Conservation (phyloP, 2,888 invertebrate genomes). For the Chouioia cunea region DNA sequence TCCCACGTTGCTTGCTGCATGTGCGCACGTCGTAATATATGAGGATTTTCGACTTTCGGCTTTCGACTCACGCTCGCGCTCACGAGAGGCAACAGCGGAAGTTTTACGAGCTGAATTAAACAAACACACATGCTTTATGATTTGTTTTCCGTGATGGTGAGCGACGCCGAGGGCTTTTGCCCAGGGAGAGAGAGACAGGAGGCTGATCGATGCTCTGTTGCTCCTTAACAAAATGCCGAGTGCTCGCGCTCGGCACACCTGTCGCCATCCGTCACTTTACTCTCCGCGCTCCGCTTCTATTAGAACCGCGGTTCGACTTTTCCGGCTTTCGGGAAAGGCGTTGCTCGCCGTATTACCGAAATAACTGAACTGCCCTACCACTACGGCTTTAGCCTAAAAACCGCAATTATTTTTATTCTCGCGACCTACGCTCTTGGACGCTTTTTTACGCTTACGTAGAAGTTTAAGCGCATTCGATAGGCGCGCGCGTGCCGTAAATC, state of each 20-base stretch:
- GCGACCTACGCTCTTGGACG: not conserved
- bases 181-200: not conserved
- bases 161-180: conserved; percentile 37
- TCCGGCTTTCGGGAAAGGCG: conserved; percentile 24
- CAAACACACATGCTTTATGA: conserved; percentile 58
- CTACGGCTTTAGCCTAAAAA: conserved; percentile 19
- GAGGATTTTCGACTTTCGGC: conserved; percentile 47
- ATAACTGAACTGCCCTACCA: conserved; percentile 21
- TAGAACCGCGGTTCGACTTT: conserved; percentile 11
- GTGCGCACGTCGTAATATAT: too few species aligned
- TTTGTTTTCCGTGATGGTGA: conserved; percentile 57
- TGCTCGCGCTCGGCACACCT: conserved; percentile 5
- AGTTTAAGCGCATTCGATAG: too few species aligned
- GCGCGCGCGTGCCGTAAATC: conserved; percentile 10
- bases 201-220: conserved; percentile 56
- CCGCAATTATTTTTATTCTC: conserved; percentile 35
- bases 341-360: not conserved
- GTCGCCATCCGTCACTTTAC: conserved; percentile 16
- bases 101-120: conserved; percentile 52
- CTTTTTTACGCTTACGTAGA: conserved; percentile 16
- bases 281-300: conserved; percentile 6
- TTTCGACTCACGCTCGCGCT: too few species aligned
- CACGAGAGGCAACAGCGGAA: too few species aligned
- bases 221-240: conserved; percentile 54
- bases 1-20: too few species aligned